Evolutionary conservation across 2,888 invertebrate genomes (phyloP).

Genomic region (Pristionchus entomophagus): DNA sequence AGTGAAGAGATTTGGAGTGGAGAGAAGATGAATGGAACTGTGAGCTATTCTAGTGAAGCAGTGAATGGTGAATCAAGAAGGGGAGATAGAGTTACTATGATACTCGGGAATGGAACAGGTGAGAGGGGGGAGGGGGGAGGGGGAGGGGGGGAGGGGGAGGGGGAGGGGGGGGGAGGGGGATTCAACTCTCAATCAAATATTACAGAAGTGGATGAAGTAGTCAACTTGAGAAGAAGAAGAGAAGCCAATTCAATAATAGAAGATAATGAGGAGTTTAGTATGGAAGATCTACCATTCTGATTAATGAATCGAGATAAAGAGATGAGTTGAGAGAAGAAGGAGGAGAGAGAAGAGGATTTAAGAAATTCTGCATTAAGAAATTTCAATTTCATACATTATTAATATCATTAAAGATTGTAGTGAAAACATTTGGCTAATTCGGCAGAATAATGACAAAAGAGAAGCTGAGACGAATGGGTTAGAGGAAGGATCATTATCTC

Average conservation of each 20-base stretch:
- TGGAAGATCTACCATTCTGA: neutral
- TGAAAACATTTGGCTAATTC: too few species aligned
- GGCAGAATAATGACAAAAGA: too few species aligned
- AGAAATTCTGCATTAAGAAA: too few species aligned
- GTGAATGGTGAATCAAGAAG: neutral
- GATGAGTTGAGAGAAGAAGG: neutral
- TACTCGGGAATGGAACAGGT: conserved; percentile 3
- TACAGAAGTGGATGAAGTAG: neutral
- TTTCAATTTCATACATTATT: too few species aligned
- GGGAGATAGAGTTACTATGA: neutral
- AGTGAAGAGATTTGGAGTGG: neutral
- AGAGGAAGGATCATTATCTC: too few species aligned
- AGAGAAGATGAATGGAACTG: neutral
- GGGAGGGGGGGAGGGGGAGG: neutral
- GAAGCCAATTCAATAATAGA: neutral
- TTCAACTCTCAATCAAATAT: too few species aligned
- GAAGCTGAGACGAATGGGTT: too few species aligned
- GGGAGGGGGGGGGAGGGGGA: conserved; percentile 24
- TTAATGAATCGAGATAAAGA: neutral
- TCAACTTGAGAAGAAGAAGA: neutral
- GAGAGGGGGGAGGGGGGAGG: neutral
- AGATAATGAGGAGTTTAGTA: neutral
- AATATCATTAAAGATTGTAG: too few species aligned
- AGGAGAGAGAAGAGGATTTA: too few species aligned
- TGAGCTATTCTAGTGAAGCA: neutral